Conservation (phyloP, 1,140 invertebrate genomes). For the Trichonephila clavipes region DNA sequence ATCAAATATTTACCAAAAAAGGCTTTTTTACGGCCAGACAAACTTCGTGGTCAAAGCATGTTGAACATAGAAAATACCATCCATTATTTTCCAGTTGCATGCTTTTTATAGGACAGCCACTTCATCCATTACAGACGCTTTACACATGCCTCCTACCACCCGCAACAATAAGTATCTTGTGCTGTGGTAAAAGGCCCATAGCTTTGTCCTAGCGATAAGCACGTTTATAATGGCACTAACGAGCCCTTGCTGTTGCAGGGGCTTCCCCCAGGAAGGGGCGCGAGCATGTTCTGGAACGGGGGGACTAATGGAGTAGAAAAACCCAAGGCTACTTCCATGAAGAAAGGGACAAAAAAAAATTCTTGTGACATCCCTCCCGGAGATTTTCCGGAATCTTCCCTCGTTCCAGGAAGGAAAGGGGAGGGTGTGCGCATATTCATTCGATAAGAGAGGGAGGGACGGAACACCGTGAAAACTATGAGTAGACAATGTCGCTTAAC, state of each 20-base stretch:
- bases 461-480: not conserved
- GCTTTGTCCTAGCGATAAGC: constrained; percentile 28
- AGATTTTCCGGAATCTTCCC: constrained; percentile 18
- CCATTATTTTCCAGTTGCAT: not conserved
- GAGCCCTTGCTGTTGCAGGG: not conserved
- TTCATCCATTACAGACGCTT: not conserved
- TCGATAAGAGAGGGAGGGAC: not conserved
- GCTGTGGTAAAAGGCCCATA: not conserved
- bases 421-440: not conserved
- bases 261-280: constrained; percentile 1
- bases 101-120: not conserved
- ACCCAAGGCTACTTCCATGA: constrained; percentile 3
- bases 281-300: not conserved
- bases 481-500: constrained; percentile 19
- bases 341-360: not conserved
- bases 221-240: constrained; percentile 27
- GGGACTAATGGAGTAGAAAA: constrained; percentile 40
- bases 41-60: not conserved
- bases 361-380: not conserved
- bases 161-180: not conserved
- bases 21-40: not conserved
- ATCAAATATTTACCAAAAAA: not conserved
- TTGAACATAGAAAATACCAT: not conserved
- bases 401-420: constrained; percentile 12
- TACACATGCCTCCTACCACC: no score